These are phyloP conservation scores for Charina bottae DNA, from an alignment of 2,113 vertebrate genomes.

Conservation along the genomic window DNA sequence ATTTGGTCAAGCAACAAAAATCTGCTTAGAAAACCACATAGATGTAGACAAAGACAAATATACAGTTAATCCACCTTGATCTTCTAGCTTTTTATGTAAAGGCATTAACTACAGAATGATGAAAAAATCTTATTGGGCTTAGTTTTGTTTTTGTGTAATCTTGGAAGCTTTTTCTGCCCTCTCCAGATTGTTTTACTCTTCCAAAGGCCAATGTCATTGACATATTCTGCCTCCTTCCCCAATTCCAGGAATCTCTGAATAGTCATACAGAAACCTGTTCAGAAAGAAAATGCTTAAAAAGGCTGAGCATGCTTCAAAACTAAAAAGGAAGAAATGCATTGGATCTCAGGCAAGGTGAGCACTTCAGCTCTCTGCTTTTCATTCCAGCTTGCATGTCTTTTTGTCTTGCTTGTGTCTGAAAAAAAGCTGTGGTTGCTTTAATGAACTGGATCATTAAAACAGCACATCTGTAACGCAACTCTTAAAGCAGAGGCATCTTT, in stretches of 20 bases:
- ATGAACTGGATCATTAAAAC: background rate
- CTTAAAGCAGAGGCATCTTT: background rate
- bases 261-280: conserved; percentile 16
- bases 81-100: background rate
- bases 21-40: background rate
- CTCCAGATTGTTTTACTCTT: conserved; percentile 35
- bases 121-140: conserved; percentile 7
- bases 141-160: background rate
- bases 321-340: background rate
- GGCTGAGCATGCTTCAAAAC: background rate
- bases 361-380: background rate
- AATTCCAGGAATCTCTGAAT: background rate
- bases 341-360: background rate
- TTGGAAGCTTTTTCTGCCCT: conserved; percentile 31
- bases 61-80: background rate
- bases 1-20: background rate
- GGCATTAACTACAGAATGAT: background rate
- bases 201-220: background rate
- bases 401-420: background rate
- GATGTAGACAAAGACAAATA: background rate
- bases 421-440: background rate
- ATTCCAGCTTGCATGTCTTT: background rate
- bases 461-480: background rate
- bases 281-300: background rate
- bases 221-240: background rate